A percentile compares a stretch with the other conserved stretches of the same genome.
These are phyloP conservation scores for Calidris pygmaea DNA, from an alignment of 2,113 vertebrate species.

Conservation along the genomic window DNA sequence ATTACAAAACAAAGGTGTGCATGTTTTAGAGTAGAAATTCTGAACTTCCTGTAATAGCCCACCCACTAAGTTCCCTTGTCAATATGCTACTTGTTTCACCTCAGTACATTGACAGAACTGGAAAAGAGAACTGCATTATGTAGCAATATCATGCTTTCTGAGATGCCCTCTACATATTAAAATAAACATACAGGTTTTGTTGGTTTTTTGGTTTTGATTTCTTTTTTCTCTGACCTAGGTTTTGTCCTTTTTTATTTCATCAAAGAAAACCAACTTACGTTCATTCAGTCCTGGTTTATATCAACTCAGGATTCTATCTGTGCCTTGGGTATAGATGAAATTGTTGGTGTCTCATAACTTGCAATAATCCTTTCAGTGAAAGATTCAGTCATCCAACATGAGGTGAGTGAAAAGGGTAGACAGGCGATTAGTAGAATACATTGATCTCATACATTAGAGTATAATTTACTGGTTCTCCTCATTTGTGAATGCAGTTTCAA, in stretches of 20 bases:
- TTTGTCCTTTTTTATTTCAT: not conserved
- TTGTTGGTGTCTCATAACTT: not conserved
- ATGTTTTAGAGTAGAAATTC: not conserved
- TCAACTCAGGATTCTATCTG: not conserved
- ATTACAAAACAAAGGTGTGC: not conserved
- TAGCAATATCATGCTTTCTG: not conserved
- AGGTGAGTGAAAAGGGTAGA: not conserved
- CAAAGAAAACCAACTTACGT: not conserved
- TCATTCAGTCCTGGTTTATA: not conserved
- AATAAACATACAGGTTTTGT: not conserved
- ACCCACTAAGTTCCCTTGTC: not conserved
- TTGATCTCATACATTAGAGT: not conserved
- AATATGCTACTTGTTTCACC: not conserved
- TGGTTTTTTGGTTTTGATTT: not conserved
- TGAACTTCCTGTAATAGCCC: not conserved
- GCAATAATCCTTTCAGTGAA: not conserved
- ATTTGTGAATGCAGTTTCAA: not conserved
- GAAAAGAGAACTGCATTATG: not conserved
- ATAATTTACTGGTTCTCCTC: not conserved
- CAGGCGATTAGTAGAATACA: not conserved
- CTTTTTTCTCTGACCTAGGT: accelerated
- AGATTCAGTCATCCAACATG: not conserved
- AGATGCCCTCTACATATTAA: not conserved
- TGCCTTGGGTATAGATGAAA: not conserved
- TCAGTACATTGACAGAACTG: not conserved